These are phyloP conservation scores for Cephus cinctus DNA, from an alignment of 1,140 invertebrate genomes.

Conservation along the genomic window DNA sequence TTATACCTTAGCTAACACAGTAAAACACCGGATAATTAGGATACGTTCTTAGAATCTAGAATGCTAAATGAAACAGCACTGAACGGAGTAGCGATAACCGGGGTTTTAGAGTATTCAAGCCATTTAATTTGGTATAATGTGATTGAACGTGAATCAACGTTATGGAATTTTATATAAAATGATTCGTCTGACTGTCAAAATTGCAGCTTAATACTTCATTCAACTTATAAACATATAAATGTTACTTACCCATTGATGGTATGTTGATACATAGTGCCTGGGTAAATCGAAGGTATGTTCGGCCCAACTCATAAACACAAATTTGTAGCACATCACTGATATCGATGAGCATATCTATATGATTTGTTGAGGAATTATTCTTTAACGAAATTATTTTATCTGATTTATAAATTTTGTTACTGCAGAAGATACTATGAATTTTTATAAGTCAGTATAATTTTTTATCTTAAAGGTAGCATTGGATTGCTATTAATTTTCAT, in stretches of 20 bases:
- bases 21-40: background rate
- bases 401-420: slow-evolving; percentile 9
- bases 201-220: too few relatives aligned
- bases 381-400: slow-evolving; percentile 12
- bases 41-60: background rate
- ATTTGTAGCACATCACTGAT: slow-evolving; percentile 96
- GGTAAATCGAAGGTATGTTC: slow-evolving; percentile 87
- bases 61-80: too few relatives aligned
- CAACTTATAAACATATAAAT: too few relatives aligned
- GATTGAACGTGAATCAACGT: too few relatives aligned
- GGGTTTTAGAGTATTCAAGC: too few relatives aligned
- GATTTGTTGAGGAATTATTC: slow-evolving; percentile 22
- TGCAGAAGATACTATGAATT: background rate
- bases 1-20: background rate
- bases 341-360: slow-evolving; percentile 90
- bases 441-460: background rate
- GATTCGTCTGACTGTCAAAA: too few relatives aligned
- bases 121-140: too few relatives aligned
- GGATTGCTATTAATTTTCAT: slow-evolving; percentile 3
- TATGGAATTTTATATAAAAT: too few relatives aligned
- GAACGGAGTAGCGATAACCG: too few relatives aligned
- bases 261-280: slow-evolving; percentile 90
- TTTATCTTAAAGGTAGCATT: too few relatives aligned
- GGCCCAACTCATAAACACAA: slow-evolving; percentile 93
- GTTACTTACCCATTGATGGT: slow-evolving; percentile 82